Conservation (phyloP, 1,140 invertebrate species). For the Agrilus planipennis region DNA sequence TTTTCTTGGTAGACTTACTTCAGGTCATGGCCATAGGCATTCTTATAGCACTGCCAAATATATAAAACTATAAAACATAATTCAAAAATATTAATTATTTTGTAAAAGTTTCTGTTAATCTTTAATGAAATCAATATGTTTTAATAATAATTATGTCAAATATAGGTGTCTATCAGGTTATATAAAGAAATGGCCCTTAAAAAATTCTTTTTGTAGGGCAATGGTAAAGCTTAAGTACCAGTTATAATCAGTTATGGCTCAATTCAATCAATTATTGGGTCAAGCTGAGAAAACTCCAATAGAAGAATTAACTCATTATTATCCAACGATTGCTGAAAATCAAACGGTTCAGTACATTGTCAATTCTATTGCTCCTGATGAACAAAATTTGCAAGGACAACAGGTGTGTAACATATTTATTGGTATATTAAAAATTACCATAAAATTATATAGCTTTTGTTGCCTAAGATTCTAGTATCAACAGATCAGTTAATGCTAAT, state of each 20-base stretch:
- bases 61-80: too few species aligned
- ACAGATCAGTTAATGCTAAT: constrained; percentile 25
- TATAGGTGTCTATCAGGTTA: too few species aligned
- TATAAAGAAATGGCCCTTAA: too few species aligned
- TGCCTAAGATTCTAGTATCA: constrained; percentile 15
- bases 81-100: too few species aligned
- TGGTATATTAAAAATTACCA: neutral
- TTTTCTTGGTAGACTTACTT: too few species aligned
- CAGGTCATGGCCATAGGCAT: too few species aligned
- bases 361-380: constrained; percentile 18
- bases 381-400: constrained; percentile 20
- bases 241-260: constrained; percentile 32
- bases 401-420: constrained; percentile 12
- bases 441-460: neutral
- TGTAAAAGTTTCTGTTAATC: too few species aligned
- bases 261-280: constrained; percentile 32
- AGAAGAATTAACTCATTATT: constrained; percentile 27
- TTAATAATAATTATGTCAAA: too few species aligned
- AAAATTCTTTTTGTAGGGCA: too few species aligned
- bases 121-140: too few species aligned
- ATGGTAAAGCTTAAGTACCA: too few species aligned
- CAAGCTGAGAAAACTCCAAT: constrained; percentile 20
- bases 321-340: constrained; percentile 25
- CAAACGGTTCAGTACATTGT: constrained; percentile 21
- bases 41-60: too few species aligned